Conservation (phyloP, 1,140 invertebrate genomes). For the Pinna nobilis region DNA sequence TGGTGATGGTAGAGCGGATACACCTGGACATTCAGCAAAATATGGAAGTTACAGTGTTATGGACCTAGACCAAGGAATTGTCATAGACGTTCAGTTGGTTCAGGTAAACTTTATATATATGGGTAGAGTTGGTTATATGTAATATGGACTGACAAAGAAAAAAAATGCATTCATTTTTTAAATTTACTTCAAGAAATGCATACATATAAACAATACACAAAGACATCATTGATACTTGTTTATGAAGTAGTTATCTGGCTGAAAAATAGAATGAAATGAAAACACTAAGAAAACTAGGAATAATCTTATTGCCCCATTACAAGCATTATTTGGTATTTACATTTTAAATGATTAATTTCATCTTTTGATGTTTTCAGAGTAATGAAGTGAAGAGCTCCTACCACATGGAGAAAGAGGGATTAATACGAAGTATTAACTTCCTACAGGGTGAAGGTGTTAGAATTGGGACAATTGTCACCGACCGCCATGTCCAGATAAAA, state of each 20-base stretch:
- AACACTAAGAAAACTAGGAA: too few species aligned
- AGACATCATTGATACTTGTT: too few species aligned
- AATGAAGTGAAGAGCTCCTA: constrained; percentile 40
- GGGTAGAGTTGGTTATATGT: background rate
- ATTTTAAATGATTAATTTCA: too few species aligned
- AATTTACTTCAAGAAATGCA: too few species aligned
- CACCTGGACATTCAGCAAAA: constrained; percentile 44
- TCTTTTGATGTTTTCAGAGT: constrained; percentile 46
- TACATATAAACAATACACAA: too few species aligned
- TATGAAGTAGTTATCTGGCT: too few species aligned
- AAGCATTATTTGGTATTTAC: too few species aligned
- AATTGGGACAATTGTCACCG: constrained; percentile 34
- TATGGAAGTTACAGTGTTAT: constrained; percentile 44
- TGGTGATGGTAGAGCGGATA: constrained; percentile 46
- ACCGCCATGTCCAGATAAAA: constrained; percentile 34
- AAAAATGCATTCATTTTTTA: background rate
- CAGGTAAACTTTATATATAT: constrained; percentile 37
- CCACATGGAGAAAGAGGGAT: constrained; percentile 41
- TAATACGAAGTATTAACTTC: constrained; percentile 17
- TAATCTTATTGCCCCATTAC: too few species aligned
- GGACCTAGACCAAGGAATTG: constrained; percentile 20
- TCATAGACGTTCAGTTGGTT: constrained; percentile 41
- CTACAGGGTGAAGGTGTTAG: constrained; percentile 16
- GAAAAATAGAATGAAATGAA: too few species aligned
- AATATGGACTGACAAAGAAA: background rate